Conservation (phyloP, 2,113 vertebrate genomes). For the Acinonyx jubatus region DNA sequence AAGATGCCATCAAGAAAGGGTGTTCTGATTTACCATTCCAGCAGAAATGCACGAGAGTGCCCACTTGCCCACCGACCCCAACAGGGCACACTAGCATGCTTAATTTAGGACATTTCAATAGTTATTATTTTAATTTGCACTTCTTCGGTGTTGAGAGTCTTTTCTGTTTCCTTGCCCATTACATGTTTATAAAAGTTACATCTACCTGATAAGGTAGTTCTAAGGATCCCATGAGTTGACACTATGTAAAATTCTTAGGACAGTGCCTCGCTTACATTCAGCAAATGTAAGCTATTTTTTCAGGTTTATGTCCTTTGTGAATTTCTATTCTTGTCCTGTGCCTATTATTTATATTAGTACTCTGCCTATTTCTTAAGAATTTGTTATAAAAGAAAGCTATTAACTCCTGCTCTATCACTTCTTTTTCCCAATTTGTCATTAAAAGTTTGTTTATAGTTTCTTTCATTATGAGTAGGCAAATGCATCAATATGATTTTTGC, state of each 20-base stretch:
- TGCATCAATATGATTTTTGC: neutral
- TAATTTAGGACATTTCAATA: neutral
- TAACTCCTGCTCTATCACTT: neutral
- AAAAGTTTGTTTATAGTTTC: neutral
- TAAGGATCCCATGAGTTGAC: neutral
- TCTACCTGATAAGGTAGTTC: neutral
- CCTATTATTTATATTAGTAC: neutral
- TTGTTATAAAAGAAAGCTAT: constrained; percentile 11
- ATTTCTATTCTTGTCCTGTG: neutral
- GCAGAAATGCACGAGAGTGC: accelerated
- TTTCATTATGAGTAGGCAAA: constrained; percentile 11
- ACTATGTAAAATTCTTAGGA: neutral
- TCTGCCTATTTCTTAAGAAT: neutral
- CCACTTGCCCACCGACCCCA: neutral
- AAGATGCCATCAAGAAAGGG: neutral
- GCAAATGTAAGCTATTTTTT: neutral
- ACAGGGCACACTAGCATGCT: no score
- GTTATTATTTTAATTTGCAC: neutral
- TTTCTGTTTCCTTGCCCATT: neutral
- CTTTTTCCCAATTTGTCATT: neutral
- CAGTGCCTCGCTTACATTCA: neutral
- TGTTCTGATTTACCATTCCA: neutral
- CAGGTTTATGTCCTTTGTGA: neutral
- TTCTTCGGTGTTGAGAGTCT: neutral
- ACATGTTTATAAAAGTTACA: neutral